Evolutionary conservation across 2,888 invertebrate genomes (phyloP), one percentile per base, ranked within the genome.

Genomic region (Tricholauxania praeusta): DNA sequence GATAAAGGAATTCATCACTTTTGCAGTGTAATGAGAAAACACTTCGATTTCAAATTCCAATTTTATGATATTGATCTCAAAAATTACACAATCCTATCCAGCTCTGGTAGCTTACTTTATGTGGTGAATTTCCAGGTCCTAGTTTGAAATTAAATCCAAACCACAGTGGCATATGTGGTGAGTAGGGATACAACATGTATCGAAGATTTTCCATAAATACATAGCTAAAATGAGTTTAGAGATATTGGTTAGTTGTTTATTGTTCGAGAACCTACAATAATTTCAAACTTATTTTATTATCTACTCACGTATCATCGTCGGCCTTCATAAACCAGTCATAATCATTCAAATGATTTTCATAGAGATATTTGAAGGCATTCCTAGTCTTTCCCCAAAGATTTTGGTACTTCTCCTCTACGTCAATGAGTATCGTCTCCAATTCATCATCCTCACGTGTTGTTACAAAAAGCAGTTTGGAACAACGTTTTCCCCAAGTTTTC

Each of bases 321-420:
- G 98, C 98, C 87, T 99, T 99, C 84, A 98, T 89, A 86, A 99
- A 98, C 97, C 97, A 98, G 86, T 98, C 98, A 4, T 94, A 95
- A 70, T 96, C 91, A 77, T 96, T 90, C 60, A 91, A 88, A 84
- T 97, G 92, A 83, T 97, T 89, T 78, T 95, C 90, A 84, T 96
- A 94, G 15, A 96, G 91, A 84, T 96, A 95, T 80, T 92, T 91
- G 84, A 97, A 97, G 0, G 97, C 97, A 80, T 92, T 94, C 88
- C 97, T 97, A 0, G 98, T 98, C 89, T 99, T 99, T 3, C 93
- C 96, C 98, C 99, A 99, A 5, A 99, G 89, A 82, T 93, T 91
- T 81, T 97, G 91, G 28, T 98, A 89, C 0, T 96, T 96, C 84
- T 98, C 98, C 10, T 89, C 86, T 15, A 78, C 78, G 8, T 89